phyloP scores from a whole-genome alignment of 2,888 invertebrate species.

The Mesorhabditis spiculigera region DNA sequence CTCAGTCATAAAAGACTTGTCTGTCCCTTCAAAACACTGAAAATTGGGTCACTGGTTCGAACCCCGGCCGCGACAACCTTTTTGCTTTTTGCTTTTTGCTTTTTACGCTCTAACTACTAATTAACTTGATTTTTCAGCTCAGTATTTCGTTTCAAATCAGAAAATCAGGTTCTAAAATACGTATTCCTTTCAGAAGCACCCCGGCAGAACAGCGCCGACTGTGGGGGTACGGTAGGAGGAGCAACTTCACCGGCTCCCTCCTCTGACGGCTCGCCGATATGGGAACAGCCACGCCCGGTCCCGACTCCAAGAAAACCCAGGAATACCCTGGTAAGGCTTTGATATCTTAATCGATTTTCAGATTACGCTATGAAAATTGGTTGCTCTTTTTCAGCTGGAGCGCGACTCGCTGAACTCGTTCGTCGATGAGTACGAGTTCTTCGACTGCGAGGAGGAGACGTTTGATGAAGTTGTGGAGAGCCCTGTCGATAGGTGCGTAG shows the following conservation, averaged over 20 bases:
- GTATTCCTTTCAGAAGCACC: neutral
- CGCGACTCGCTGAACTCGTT: conserved; percentile 49
- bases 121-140: too few species aligned
- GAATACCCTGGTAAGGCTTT: neutral
- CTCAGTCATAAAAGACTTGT: too few species aligned
- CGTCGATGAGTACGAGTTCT: conserved; percentile 50
- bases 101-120: too few species aligned
- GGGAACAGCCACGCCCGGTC: neutral
- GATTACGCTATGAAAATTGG: too few species aligned
- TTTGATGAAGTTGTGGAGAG: conserved; percentile 38
- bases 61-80: too few species aligned
- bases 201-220: neutral
- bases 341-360: neutral
- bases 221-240: neutral
- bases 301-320: conserved; percentile 5
- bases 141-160: too few species aligned
- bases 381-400: conserved; percentile 41
- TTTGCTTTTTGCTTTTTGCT: too few species aligned
- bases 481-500: neutral
- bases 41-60: too few species aligned
- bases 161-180: neutral
- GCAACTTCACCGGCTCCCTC: neutral
- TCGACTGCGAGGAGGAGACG: conserved; percentile 48
- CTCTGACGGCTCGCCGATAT: neutral
- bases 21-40: too few species aligned